These are phyloP conservation scores for Mimumesa dahlbomi DNA, from an alignment of 2,888 invertebrate genomes.

Conservation along the genomic window DNA sequence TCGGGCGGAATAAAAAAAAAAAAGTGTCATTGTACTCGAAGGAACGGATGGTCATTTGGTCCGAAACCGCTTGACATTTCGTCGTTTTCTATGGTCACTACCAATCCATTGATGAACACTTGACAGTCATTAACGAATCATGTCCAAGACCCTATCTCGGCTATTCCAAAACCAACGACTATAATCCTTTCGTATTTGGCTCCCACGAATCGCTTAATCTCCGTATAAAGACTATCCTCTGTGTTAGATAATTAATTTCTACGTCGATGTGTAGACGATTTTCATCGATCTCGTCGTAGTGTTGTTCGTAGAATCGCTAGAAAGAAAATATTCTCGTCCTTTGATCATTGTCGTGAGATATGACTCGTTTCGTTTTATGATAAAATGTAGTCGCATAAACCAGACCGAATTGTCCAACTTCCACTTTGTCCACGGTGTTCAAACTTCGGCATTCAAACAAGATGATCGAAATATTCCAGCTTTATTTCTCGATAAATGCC, in stretches of 20 bases:
- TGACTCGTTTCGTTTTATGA: no score
- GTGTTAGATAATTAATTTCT: background rate
- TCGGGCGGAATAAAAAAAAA: conserved; percentile 54
- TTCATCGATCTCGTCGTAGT: background rate
- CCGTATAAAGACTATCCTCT: conserved; percentile 26
- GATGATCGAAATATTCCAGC: conserved; percentile 15
- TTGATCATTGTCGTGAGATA: no score
- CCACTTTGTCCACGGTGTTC: conserved; percentile 12
- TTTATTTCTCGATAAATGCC: conserved; percentile 37
- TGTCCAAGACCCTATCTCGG: conserved; percentile 26
- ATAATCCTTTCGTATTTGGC: conserved; percentile 29
- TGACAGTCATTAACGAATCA: conserved; percentile 57
- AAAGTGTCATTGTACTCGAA: conserved; percentile 63
- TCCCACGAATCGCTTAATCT: conserved; percentile 7
- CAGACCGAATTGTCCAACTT: no score
- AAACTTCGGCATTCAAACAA: conserved; percentile 5
- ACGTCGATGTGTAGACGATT: background rate
- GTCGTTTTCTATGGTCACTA: conserved; percentile 39
- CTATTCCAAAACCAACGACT: background rate
- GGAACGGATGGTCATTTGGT: conserved; percentile 61
- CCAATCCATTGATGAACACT: conserved; percentile 57
- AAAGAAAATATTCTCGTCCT: background rate
- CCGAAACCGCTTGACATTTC: conserved; percentile 49
- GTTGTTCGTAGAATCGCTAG: background rate
- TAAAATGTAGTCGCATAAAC: no score